phyloP scores from a whole-genome alignment of 2,113 vertebrate genomes.

The Sisor rabdophorus region DNA sequence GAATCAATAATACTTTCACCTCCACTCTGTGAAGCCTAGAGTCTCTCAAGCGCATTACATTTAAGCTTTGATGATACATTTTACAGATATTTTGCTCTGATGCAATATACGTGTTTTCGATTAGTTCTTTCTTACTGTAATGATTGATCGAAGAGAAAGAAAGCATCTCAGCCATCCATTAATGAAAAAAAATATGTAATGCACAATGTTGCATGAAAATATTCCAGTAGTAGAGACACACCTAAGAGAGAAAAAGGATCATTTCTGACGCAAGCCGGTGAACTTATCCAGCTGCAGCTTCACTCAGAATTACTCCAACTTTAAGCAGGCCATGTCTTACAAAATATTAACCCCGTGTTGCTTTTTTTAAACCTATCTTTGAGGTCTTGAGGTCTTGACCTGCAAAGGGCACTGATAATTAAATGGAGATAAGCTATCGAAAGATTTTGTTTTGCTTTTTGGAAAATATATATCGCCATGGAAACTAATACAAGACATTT shows the following conservation, averaged over 20 bases:
- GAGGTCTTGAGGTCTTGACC: too few species aligned
- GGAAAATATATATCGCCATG: constrained; percentile 7
- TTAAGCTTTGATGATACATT: not conserved
- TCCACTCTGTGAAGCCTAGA: not conserved
- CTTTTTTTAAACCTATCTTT: not conserved
- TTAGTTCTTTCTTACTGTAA: not conserved
- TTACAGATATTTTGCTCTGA: not conserved
- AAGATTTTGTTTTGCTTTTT: not conserved
- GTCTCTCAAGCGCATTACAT: not conserved
- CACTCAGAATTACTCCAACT: not conserved
- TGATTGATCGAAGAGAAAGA: not conserved
- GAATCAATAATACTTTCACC: not conserved
- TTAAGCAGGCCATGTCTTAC: not conserved
- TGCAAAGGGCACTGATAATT: not conserved
- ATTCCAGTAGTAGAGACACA: not conserved
- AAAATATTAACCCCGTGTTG: not conserved
- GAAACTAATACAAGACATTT: constrained; percentile 9
- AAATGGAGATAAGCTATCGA: too few species aligned
- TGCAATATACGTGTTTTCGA: not conserved
- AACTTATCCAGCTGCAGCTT: not conserved
- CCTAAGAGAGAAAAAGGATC: not conserved
- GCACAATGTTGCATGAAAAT: not conserved
- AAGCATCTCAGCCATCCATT: not conserved
- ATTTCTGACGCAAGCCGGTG: not conserved
- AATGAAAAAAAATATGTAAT: constrained; percentile 1